Base-by-base conservation (phyloP, 1,140 invertebrate species). In the Linepithema humile region DNA sequence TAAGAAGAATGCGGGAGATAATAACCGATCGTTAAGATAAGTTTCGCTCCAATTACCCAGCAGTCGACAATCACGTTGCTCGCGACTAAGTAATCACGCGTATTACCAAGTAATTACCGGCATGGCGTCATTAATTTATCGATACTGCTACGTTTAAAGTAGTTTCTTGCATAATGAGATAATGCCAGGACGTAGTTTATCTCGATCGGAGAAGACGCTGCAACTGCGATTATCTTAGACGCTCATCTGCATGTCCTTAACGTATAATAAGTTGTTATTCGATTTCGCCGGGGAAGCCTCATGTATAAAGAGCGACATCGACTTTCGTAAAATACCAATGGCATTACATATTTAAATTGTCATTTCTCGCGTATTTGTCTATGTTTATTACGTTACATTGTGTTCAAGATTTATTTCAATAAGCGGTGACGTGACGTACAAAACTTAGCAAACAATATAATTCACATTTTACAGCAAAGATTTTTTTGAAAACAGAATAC, bases 71-170 rank as follows among this genome's bases (percentile, higher is more conserved):
- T 87, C 83, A 45, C 35, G 26, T 4, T 35, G 50, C 26, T 74
- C 5, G 48, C 15, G 48, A 69, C 78, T 82, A 85, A 85, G 55
- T 85, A 85, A 87, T 85, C 85, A 40, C 53, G 35, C 48, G 70
- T 87, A 87, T 87, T 87, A 87, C 55, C 43, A 29, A 72, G 65
- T 85, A 82, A 87, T 87, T 85, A 69, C 48, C 26, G 83, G 59
- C 77, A 48, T 17, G 17, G 57, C 62, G 67, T 70, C 75, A 57
- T 85, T 84, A 82, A 85, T 87, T 87, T 70, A 82, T 82, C 74
- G 74, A 12, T 40, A 40, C 38, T 23, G 29, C 29, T n/a, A 29
- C 50, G 83, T 60, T 87, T 75, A 85, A 82, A 87, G 80, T 74
- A 85, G 67, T 65, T 57, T 84, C 55, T 48, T 70, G 73, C 73